Base-by-base conservation (phyloP, 2,797 vertebrate genomes). In the Epinephelus coioides region DNA sequence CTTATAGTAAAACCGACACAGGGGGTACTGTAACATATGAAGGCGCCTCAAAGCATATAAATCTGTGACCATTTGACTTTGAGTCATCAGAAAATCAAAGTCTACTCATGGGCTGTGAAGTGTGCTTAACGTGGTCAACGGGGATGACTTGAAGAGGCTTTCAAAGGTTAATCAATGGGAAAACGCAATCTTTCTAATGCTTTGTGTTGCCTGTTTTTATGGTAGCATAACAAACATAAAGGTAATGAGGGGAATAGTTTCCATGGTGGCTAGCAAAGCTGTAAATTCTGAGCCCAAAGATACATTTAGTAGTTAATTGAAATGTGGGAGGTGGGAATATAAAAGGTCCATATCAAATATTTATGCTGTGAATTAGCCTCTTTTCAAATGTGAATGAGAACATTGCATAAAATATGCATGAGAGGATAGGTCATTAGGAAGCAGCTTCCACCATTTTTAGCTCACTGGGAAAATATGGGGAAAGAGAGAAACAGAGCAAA, bases 261-360 rank as follows among this genome's bases (percentile, higher is more conserved):
- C 30, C 70, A 15, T 5, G 25, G 67, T 51, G 34, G 40, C 54
- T 63, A 27, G 69, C 46, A 59, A 67, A 77, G 69, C 63, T 79
- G 51, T 73, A 68, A 66, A 78, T 72, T 21, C 34, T 68, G 49
- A 83, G 73, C 59, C 63, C 79, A 84, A 68, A 80, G 79, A 83
- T 66, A 81, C 71, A 77, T 89, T 89, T 77, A 74, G 60, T 46
- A 67, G 69, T 88, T 90, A 88, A 89, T 89, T 91, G 88, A 92
- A 92, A 93, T 83, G 82, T 85, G 85, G 86, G 71, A 77, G 89
- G 85, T 79, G 82, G 70, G 76, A 67, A 88, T 83, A 87, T 86
- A 88, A 90, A 92, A 90, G 81, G 78, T 85, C 71, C 50, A 11
- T 64, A 93, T 94, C 69, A 94, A 94, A 94, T 92, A 95, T 95